Conservation (phyloP, 92 coral and sea anemone species). For the Isaurus tuberculatus region DNA sequence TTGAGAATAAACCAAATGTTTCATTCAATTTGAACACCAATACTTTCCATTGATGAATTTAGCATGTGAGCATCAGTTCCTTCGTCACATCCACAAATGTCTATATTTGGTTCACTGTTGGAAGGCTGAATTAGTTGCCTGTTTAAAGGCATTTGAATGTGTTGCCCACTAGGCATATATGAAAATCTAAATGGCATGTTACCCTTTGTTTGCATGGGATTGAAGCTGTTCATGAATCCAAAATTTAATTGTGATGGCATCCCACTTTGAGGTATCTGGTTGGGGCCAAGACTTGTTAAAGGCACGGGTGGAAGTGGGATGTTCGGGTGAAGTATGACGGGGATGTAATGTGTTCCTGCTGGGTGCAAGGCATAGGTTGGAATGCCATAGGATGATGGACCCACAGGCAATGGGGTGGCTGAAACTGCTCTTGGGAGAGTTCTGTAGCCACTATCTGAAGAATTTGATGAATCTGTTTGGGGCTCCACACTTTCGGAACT, state of each 20-base stretch:
- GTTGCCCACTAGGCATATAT: not conserved
- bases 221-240: constrained; percentile 16
- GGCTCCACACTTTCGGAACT: constrained; percentile 34
- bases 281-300: constrained; percentile 16
- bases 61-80: not conserved
- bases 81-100: not conserved
- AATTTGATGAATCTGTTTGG: constrained; percentile 30
- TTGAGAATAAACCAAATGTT: not conserved
- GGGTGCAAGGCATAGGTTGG: constrained; percentile 92
- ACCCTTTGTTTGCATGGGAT: not conserved
- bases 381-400: constrained; percentile 63
- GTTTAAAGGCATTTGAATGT: not conserved
- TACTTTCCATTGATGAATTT: not conserved
- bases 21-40: not conserved
- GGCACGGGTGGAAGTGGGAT: constrained; percentile 66
- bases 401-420: constrained; percentile 28
- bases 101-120: not conserved
- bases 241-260: constrained; percentile 21
- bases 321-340: constrained; percentile 81
- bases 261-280: constrained; percentile 26
- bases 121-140: not conserved
- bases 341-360: constrained; percentile 89
- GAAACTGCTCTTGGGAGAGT: constrained; percentile 9
- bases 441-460: constrained; percentile 45
- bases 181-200: not conserved